Percentiles rank a stretch among this genome's conserved stretches.
Evolutionary conservation across 2,888 invertebrate species (phyloP).

Genomic region (Lasioglossum oenotherae): DNA sequence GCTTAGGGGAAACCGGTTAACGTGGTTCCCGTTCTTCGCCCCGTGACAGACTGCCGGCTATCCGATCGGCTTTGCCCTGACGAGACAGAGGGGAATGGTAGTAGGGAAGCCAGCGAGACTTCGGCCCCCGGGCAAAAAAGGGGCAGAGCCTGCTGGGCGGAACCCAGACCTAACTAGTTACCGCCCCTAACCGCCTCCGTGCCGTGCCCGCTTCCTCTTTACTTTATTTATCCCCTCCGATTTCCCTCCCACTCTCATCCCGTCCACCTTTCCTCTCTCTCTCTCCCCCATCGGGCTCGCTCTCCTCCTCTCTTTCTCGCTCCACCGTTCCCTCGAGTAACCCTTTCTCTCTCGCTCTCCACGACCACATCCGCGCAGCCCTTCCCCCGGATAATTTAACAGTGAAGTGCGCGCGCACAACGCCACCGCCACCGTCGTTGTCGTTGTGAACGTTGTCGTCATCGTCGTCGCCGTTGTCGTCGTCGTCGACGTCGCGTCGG

Average conservation of each 20-base stretch:
- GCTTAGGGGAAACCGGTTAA: slow-evolving; percentile 80
- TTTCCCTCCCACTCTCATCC: slow-evolving; percentile 34
- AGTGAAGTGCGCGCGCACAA: slow-evolving; percentile 80
- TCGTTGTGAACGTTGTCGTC: neutral
- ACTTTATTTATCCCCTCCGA: slow-evolving; percentile 63
- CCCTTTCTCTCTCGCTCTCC: slow-evolving; percentile 10
- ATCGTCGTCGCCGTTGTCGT: neutral
- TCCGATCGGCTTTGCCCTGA: slow-evolving; percentile 78
- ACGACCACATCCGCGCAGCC: slow-evolving; percentile 10
- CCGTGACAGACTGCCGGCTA: slow-evolving; percentile 83
- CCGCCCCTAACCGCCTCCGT: slow-evolving; percentile 81
- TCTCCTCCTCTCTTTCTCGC: neutral
- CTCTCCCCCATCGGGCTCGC: neutral
- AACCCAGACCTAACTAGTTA: slow-evolving; percentile 71
- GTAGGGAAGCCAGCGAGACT: slow-evolving; percentile 69
- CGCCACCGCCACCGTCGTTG: slow-evolving; percentile 26
- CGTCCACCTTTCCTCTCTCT: neutral
- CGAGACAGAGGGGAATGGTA: slow-evolving; percentile 73
- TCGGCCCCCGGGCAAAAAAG: slow-evolving; percentile 79
- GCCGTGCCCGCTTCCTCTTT: slow-evolving; percentile 61
- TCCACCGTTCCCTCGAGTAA: neutral
- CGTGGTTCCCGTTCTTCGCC: slow-evolving; percentile 84
- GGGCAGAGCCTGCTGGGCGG: slow-evolving; percentile 80
- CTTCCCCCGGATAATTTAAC: slow-evolving; percentile 67
- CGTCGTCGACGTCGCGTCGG: neutral